Evolutionary conservation across 2,888 invertebrate genomes (phyloP).

Genomic region (Perithous albicinctus): DNA sequence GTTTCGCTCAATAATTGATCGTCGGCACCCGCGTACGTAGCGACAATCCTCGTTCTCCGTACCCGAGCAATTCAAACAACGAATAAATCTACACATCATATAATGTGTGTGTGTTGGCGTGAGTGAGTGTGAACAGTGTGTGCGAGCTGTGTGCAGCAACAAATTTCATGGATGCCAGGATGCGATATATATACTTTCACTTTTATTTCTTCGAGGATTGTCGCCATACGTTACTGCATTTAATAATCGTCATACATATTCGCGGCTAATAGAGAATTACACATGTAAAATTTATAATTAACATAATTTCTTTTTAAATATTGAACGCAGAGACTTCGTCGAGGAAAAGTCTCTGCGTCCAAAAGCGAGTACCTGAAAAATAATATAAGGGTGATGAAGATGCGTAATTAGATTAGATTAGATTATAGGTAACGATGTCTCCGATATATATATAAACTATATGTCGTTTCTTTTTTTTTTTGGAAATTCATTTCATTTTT

Average conservation of each 20-base stretch:
- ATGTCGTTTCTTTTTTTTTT: slow-evolving; percentile 35
- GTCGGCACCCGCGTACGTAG: slow-evolving; percentile 17
- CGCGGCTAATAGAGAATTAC: slow-evolving; percentile 20
- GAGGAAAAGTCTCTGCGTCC: slow-evolving; percentile 53
- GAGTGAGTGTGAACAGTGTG: slow-evolving; percentile 38
- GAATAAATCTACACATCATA: slow-evolving; percentile 54
- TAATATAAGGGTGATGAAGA: slow-evolving; percentile 47
- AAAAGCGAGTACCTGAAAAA: slow-evolving; percentile 55
- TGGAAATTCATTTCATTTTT: slow-evolving; percentile 72
- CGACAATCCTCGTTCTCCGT: slow-evolving; percentile 50
- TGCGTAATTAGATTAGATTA: slow-evolving; percentile 55
- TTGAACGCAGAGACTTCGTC: slow-evolving; percentile 31
- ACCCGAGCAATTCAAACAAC: slow-evolving; percentile 47
- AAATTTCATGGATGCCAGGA: slow-evolving; percentile 39
- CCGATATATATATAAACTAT: slow-evolving; percentile 55
- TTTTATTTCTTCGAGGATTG: slow-evolving; percentile 20
- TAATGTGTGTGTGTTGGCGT: slow-evolving; percentile 36
- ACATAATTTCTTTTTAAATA: slow-evolving; percentile 5
- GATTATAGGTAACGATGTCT: slow-evolving; percentile 63
- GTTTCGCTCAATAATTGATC: slow-evolving; percentile 33
- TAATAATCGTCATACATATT: not conserved
- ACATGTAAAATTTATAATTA: slow-evolving; percentile 38
- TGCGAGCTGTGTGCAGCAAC: slow-evolving; percentile 58
- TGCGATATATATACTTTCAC: not conserved
- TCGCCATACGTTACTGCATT: slow-evolving; percentile 10